Evolutionary conservation across 2,888 invertebrate species (phyloP), one percentile per base, ranked within the genome.

Genomic region (Agapostemon virescens): DNA sequence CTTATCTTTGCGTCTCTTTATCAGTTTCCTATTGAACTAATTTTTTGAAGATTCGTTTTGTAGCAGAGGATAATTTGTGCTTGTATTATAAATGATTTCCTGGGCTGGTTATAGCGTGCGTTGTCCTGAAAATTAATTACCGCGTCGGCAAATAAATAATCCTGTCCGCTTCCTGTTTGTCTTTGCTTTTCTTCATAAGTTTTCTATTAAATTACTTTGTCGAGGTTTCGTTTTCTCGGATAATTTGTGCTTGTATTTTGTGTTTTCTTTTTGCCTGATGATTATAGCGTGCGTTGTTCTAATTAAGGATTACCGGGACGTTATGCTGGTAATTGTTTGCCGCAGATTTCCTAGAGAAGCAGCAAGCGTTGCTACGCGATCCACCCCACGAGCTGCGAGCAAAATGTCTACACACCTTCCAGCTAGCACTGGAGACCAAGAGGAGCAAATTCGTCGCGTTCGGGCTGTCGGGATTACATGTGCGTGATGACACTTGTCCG

Each of bases 381-480:
- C 96, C 97, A 49, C 96, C 97, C 64, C 95, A 96, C 93, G 97
- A 98, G 93, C 92, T 98, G 84, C 95, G 98, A 88, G 96, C 97
- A 79, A 96, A 95, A 84, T 98, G 98, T 93, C 95, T 98, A 88
- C 94, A 95, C 87, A 96, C 98, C 2, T 94, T 98, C 87, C 98
- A 98, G 93, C 94, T 97, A 88, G 96, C 98, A 38, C 93, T 99
- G 88, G 98, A 98, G 93, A 97, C 96, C 85, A 97, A 97, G 91
- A 95, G 96, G 85, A 96, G 96, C 89, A 97, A 97, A 92, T 95
- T 98, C 85, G 96, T 98, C 79, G 95, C 96, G 58, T 95, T 96
- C 92, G 97, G 97, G 15, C 93, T 98, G 63, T 96, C 96, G 90
- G 98, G 98, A 85, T 95, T 98, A 90, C 98, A 98, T 94, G 98